Conservation (phyloP, 1,140 invertebrate species). For the Luehdorfia chinensis region DNA sequence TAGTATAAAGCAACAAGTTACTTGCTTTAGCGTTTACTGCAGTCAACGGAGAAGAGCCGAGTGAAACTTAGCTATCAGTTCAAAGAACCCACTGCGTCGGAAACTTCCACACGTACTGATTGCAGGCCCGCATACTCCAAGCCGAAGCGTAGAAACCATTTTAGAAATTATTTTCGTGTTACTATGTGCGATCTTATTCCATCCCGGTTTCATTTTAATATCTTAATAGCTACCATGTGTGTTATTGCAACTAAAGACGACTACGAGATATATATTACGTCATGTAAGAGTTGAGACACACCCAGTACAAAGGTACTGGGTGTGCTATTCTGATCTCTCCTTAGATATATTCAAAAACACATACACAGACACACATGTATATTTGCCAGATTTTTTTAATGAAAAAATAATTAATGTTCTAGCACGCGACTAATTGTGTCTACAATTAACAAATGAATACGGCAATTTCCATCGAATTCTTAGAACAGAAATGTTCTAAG, state of each 20-base stretch:
- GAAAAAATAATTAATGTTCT: too few species aligned
- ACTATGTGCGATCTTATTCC: too few species aligned
- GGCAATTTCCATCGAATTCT: too few species aligned
- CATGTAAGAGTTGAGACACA: too few species aligned
- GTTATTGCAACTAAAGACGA: too few species aligned
- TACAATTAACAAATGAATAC: constrained; percentile 1
- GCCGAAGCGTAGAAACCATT: background rate
- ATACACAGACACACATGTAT: too few species aligned
- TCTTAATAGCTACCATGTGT: too few species aligned
- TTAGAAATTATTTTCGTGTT: constrained; percentile 1
- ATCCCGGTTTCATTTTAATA: too few species aligned
- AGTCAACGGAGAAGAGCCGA: constrained; percentile 5
- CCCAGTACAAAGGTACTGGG: too few species aligned
- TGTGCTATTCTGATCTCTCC: too few species aligned
- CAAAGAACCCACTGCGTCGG: constrained; percentile 6
- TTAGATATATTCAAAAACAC: too few species aligned
- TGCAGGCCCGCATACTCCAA: constrained; percentile 3
- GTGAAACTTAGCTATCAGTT: constrained; percentile 10
- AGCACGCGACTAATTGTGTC: constrained; percentile 4
- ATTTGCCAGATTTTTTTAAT: background rate
- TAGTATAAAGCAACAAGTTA: constrained; percentile 8
- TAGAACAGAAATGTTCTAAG: background rate
- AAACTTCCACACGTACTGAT: constrained; percentile 10
- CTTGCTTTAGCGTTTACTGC: background rate
- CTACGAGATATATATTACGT: too few species aligned